phyloP scores from a whole-genome alignment of 2,797 vertebrate species.

The Scarus forsteni region DNA sequence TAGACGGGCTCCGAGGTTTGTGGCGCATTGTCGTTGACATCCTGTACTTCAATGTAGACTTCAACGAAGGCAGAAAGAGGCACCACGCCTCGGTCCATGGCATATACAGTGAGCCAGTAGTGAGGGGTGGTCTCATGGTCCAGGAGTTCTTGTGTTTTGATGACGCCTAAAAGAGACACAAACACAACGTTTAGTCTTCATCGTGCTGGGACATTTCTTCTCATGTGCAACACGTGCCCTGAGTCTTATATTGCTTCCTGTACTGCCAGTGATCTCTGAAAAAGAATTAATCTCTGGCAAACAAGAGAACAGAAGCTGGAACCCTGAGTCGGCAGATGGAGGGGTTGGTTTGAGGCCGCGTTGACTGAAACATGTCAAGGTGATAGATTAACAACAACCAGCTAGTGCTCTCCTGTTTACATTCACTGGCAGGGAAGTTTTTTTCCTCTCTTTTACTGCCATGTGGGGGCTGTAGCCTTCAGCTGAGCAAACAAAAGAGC shows the following conservation, averaged over 20 bases:
- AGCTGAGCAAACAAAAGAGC: slow-evolving; percentile 80
- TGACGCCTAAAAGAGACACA: slow-evolving; percentile 84
- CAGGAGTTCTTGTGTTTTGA: slow-evolving; percentile 91
- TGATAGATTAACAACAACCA: slow-evolving; percentile 60
- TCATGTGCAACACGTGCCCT: slow-evolving; percentile 6
- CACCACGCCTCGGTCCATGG: slow-evolving; percentile 91
- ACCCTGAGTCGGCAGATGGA: slow-evolving; percentile 17
- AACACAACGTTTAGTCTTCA: slow-evolving; percentile 20
- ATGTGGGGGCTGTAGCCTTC: slow-evolving; percentile 68
- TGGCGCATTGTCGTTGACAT: slow-evolving; percentile 97
- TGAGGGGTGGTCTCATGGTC: slow-evolving; percentile 93
- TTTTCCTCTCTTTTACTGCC: slow-evolving; percentile 46
- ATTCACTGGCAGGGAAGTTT: slow-evolving; percentile 40
- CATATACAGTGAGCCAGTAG: slow-evolving; percentile 98
- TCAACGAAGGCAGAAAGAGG: slow-evolving; percentile 95
- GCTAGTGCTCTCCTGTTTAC: slow-evolving; percentile 60
- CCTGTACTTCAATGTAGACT: slow-evolving; percentile 94
- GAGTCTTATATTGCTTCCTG: slow-evolving; percentile 16
- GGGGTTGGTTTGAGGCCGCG: slow-evolving; percentile 7
- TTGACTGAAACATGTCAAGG: slow-evolving; percentile 55
- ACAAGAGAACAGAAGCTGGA: slow-evolving; percentile 20
- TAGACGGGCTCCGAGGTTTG: slow-evolving; percentile 95
- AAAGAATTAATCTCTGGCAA: slow-evolving; percentile 25
- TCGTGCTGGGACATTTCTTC: slow-evolving; percentile 11
- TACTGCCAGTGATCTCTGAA: slow-evolving; percentile 26